Percentiles rank a stretch among this genome's conserved stretches.
phyloP scores from a whole-genome alignment of 2,888 invertebrate genomes.

The Tribolium freemani region DNA sequence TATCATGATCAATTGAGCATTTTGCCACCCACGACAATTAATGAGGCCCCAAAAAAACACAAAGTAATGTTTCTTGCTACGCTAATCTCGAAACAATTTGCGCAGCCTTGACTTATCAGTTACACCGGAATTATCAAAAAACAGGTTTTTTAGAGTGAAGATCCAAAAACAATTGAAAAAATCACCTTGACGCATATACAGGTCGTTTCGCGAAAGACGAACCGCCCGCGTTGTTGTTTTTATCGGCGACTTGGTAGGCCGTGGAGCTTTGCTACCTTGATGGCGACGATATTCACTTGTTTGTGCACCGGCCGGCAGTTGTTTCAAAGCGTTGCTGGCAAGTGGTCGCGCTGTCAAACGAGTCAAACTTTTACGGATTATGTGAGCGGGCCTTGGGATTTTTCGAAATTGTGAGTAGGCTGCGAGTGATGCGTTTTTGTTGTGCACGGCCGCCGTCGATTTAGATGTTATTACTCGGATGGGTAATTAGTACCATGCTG shows the following conservation, averaged over 20 bases:
- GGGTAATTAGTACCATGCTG: slow-evolving; percentile 27
- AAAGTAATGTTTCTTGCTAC: neutral
- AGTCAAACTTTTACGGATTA: slow-evolving; percentile 7
- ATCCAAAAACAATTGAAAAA: neutral
- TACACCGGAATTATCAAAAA: neutral
- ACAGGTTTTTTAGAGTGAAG: neutral
- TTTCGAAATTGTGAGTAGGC: neutral
- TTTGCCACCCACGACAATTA: slow-evolving; percentile 41
- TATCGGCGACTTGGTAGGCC: slow-evolving; percentile 31
- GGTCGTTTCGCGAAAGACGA: neutral
- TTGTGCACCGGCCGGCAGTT: slow-evolving; percentile 41
- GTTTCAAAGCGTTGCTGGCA: slow-evolving; percentile 23
- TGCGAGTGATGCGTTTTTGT: neutral
- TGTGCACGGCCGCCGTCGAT: slow-evolving; percentile 18
- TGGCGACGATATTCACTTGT: slow-evolving; percentile 39
- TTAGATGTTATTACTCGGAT: slow-evolving; percentile 15
- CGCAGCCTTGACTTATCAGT: neutral
- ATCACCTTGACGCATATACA: neutral
- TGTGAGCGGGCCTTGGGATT: neutral
- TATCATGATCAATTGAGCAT: slow-evolving; percentile 42
- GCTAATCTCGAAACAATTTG: neutral
- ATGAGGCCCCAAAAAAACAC: neutral
- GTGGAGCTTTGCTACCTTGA: slow-evolving; percentile 33
- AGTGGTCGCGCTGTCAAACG: slow-evolving; percentile 28
- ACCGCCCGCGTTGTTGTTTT: slow-evolving; percentile 19